Evolutionary conservation across 2,113 vertebrate genomes (phyloP), one percentile per base, ranked within the genome.

Genomic region (Neotoma lepida): DNA sequence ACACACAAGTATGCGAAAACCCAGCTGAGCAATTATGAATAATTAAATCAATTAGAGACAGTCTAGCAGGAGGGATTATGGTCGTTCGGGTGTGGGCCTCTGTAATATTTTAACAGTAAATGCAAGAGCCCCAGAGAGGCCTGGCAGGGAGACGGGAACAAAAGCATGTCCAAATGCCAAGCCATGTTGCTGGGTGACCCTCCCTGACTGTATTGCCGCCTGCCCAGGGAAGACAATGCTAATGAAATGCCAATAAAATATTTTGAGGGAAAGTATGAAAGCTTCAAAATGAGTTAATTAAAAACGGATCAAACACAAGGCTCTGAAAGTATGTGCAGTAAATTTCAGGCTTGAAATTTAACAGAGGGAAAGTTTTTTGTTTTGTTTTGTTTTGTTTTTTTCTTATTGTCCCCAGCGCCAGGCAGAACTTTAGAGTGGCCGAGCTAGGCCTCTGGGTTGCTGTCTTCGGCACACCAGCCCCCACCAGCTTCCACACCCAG

Each of bases 41-140:
- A 99, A 99, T 99, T 99, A 99, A 99, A 99, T 99, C 98, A 99
- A 99, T 99, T 99, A 99, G 98, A 99, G 98, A 97, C 98, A 98
- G 98, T 97, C 98, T 98, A 98, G 98, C 98, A 98, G 97, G 97
- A 93, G 97, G 98, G 98, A 98, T 98, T 98, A 97, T 97, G 98
- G 98, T 97, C 96, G 96, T 98, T 97, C 96, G 98, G 97, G 98
- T 98, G 98, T 98, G 98, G 98, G 98, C 98, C 98, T 98, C 98
- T 97, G 98, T 98, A 98, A 99, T 99, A 99, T 99, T 99, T 99
- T 99, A 99, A 99, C 98, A 98, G 98, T 98, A 98, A 98, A 98
- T 98, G 98, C 98, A 98, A 98, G 98, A 98, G 95, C 90, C 92
- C 85, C 94, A 56, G 94, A 77, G 96, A 97, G 98, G 96, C 84